Conservation (phyloP, 2,797 vertebrate species). For the Chiroxiphia lanceolata region DNA sequence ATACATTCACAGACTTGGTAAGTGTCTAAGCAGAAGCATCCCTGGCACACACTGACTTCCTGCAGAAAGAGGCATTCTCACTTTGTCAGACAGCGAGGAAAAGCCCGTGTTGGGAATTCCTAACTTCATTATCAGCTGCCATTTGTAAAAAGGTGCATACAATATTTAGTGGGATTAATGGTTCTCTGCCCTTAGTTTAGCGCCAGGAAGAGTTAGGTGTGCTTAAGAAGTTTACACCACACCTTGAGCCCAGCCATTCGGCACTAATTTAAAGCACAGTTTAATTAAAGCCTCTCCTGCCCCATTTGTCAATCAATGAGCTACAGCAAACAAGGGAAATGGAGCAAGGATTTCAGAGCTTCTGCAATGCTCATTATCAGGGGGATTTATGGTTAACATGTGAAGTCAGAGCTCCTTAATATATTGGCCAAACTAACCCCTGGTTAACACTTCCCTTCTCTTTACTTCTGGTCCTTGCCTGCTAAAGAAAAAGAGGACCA, state of each 20-base stretch:
- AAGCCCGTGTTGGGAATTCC: background rate
- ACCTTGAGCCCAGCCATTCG: background rate
- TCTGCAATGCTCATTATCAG: background rate
- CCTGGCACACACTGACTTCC: background rate
- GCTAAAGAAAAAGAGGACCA: background rate
- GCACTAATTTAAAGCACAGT: conserved; percentile 38
- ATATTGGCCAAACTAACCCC: background rate
- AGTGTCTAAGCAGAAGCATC: background rate
- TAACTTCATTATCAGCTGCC: background rate
- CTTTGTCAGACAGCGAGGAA: background rate
- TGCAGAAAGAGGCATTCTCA: background rate
- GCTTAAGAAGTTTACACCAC: background rate
- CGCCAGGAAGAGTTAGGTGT: background rate
- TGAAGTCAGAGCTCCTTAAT: background rate
- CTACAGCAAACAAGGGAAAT: background rate
- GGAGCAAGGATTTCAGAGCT: background rate
- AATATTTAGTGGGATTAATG: conserved; percentile 4
- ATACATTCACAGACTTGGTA: background rate
- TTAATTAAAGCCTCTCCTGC: conserved; percentile 58
- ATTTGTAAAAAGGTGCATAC: background rate
- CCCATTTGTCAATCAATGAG: conserved; percentile 37
- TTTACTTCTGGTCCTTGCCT: background rate
- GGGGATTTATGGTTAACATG: background rate
- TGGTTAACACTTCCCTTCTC: background rate
- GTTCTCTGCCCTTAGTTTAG: background rate